Conservation (phyloP, 2,113 vertebrate genomes). For the Toxotes jaculatrix region DNA sequence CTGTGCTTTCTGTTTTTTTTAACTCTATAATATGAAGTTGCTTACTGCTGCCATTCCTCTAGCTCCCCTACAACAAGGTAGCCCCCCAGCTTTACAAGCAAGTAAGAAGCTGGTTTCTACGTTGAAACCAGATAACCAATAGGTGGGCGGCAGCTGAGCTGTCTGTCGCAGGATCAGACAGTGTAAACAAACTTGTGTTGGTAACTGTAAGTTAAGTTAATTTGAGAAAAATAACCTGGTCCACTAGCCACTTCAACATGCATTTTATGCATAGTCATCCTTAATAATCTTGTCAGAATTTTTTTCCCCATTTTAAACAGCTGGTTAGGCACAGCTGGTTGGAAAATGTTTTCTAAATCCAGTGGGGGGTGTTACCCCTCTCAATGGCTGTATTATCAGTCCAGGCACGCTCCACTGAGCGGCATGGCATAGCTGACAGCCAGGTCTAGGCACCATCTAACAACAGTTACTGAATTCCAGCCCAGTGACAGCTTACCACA, state of each 20-base stretch:
- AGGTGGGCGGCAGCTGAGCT: no score
- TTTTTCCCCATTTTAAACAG: slow-evolving; percentile 61
- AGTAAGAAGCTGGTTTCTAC: no score
- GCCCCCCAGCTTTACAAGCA: no score
- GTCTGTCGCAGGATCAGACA: no score
- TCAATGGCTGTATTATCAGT: slow-evolving; percentile 82
- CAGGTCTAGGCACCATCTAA: slow-evolving; percentile 75
- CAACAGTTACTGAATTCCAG: slow-evolving; percentile 79
- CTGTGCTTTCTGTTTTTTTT: no score
- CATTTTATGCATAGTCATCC: slow-evolving; percentile 17
- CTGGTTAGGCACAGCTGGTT: slow-evolving; percentile 75
- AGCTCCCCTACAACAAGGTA: no score
- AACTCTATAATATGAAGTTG: no score
- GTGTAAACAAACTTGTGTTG: no score
- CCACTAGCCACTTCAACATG: not conserved
- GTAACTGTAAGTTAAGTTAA: no score
- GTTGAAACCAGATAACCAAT: no score
- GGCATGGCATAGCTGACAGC: slow-evolving; percentile 82
- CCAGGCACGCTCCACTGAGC: slow-evolving; percentile 75
- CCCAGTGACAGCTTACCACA: slow-evolving; percentile 77
- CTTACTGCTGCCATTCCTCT: no score
- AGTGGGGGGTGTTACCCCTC: slow-evolving; percentile 59
- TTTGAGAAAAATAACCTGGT: not conserved
- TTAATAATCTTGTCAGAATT: slow-evolving; percentile 38
- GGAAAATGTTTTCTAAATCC: slow-evolving; percentile 67